These are phyloP conservation scores for Paramacrobiotus metropolitanus DNA, from an alignment of 1,140 invertebrate genomes.

Conservation along the genomic window DNA sequence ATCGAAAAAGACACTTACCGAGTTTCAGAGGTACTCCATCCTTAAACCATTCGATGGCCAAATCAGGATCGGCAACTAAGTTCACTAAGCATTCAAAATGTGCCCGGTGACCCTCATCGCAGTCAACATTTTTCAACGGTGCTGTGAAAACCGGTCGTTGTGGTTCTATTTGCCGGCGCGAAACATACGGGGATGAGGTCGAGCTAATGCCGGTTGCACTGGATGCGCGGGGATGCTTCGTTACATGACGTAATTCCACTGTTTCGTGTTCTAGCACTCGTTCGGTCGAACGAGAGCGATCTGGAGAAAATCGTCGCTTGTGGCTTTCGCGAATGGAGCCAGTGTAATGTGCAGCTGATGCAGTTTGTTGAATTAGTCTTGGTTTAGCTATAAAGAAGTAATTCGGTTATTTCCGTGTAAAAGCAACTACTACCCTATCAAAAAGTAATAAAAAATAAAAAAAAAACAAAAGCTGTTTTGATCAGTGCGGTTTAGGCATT, in stretches of 20 bases:
- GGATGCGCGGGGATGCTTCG: neutral
- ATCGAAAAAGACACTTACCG: no score
- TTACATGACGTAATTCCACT: neutral
- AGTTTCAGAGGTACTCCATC: neutral
- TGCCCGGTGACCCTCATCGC: conserved; percentile 63
- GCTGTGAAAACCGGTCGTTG: conserved; percentile 51
- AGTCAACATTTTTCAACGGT: conserved; percentile 67
- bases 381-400: neutral
- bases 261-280: neutral
- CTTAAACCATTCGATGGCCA: neutral
- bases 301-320: neutral
- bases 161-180: neutral
- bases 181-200: neutral
- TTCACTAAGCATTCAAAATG: conserved; percentile 54
- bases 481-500: no score
- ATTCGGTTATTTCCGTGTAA: no score
- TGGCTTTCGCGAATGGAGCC: neutral
- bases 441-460: no score
- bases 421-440: neutral
- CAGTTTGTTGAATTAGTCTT: neutral
- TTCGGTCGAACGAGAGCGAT: no score
- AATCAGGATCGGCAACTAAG: neutral
- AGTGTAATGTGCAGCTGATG: neutral
- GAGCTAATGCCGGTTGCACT: neutral
- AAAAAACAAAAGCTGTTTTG: no score